Evolutionary conservation across 2,113 vertebrate species (phyloP).

Genomic region (Illadopsis cleaveri): DNA sequence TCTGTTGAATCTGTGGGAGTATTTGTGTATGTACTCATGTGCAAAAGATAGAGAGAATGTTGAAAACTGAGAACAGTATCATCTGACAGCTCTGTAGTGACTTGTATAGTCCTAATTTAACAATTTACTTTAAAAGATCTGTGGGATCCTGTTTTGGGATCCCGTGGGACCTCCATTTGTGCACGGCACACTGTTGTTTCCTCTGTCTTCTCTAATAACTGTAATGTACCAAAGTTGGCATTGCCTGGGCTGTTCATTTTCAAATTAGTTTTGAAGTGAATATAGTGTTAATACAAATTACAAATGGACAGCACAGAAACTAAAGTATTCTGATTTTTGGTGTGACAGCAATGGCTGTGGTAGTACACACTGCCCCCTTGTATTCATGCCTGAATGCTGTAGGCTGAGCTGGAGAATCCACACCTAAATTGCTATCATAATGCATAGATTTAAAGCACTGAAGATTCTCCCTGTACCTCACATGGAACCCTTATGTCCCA

Average conservation of each 20-base stretch:
- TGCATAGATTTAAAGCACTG: background rate
- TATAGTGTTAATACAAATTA: background rate
- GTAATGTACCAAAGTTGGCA: background rate
- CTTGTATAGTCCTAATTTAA: background rate
- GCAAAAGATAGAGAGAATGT: constrained; percentile 13
- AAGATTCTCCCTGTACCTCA: background rate
- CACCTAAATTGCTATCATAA: background rate
- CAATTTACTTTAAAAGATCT: background rate
- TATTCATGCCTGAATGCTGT: background rate
- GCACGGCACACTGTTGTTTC: background rate
- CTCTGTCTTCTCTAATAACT: background rate
- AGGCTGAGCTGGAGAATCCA: background rate
- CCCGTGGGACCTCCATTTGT: background rate
- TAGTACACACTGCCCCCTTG: background rate
- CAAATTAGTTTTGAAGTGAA: background rate
- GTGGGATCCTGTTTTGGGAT: background rate
- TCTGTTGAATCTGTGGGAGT: constrained; percentile 43
- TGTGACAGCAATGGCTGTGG: background rate
- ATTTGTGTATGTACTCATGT: constrained; percentile 21
- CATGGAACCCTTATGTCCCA: background rate
- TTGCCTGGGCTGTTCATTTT: background rate
- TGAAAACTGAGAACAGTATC: background rate
- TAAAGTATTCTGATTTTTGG: background rate
- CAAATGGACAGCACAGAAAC: background rate
- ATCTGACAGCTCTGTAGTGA: constrained; percentile 21